These are phyloP conservation scores for Leucoraja erinaceus DNA, from an alignment of 2,113 vertebrate genomes.

Conservation along the genomic window DNA sequence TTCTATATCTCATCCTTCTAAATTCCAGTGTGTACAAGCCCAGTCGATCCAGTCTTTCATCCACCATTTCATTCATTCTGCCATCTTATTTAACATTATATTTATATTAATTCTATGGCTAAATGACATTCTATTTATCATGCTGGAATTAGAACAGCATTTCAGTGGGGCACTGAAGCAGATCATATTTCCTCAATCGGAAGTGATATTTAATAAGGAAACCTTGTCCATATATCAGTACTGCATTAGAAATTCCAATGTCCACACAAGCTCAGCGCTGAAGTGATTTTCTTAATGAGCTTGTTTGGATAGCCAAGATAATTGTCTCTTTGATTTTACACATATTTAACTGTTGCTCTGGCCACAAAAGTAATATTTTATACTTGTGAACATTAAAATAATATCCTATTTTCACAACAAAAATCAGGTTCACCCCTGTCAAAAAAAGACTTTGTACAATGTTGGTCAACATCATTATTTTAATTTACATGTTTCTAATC, in stretches of 20 bases:
- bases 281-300: not conserved
- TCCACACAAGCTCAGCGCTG: not conserved
- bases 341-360: not conserved
- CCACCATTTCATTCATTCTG: too few relatives aligned
- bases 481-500: not conserved
- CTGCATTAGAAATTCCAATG: not conserved
- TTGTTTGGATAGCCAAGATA: not conserved
- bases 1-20: too few relatives aligned
- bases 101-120: not conserved
- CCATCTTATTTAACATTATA: not conserved
- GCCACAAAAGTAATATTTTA: not conserved
- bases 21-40: too few relatives aligned
- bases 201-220: slow-evolving; percentile 22
- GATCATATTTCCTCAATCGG: slow-evolving; percentile 4
- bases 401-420: not conserved
- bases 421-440: not conserved
- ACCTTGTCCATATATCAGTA: not conserved
- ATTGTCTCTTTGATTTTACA: not conserved
- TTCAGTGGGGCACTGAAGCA: not conserved
- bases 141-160: not conserved
- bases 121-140: not conserved
- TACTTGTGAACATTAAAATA: not conserved
- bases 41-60: too few relatives aligned
- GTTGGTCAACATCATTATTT: slow-evolving; percentile 7
- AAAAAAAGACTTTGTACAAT: not conserved